These are phyloP conservation scores for Lasioglossum oenotherae DNA, from an alignment of 2,888 invertebrate genomes.

Conservation along the genomic window DNA sequence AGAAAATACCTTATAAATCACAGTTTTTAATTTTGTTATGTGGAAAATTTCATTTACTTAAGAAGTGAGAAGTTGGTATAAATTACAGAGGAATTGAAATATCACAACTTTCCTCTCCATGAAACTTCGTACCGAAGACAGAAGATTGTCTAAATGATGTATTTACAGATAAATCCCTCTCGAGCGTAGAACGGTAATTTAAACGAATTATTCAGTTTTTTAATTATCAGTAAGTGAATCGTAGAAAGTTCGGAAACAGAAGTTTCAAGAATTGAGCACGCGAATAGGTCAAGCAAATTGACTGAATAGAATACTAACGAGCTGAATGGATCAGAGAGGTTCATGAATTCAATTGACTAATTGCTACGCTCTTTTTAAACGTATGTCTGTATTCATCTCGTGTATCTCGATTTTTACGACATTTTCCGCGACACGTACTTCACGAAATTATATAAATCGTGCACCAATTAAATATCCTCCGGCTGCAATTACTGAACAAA, in stretches of 20 bases:
- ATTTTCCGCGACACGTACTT: neutral
- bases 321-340: constrained; percentile 42
- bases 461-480: neutral
- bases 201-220: constrained; percentile 24
- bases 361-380: constrained; percentile 43
- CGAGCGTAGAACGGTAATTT: neutral
- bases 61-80: neutral
- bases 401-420: constrained; percentile 17
- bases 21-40: neutral
- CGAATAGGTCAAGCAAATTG: constrained; percentile 51
- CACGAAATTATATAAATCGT: neutral
- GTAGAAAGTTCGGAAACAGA: constrained; percentile 29
- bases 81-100: constrained; percentile 7
- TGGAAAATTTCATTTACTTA: neutral
- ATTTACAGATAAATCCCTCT: constrained; percentile 3
- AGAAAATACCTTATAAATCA: neutral
- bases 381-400: constrained; percentile 1
- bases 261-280: constrained; percentile 44
- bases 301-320: constrained; percentile 63
- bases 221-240: constrained; percentile 37
- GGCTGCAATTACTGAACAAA: neutral
- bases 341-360: constrained; percentile 47
- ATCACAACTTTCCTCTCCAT: neutral
- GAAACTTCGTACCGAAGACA: neutral
- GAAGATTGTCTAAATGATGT: neutral